These are phyloP conservation scores for Hemibagrus guttatus DNA, from an alignment of 2,797 vertebrate genomes.

Conservation along the genomic window DNA sequence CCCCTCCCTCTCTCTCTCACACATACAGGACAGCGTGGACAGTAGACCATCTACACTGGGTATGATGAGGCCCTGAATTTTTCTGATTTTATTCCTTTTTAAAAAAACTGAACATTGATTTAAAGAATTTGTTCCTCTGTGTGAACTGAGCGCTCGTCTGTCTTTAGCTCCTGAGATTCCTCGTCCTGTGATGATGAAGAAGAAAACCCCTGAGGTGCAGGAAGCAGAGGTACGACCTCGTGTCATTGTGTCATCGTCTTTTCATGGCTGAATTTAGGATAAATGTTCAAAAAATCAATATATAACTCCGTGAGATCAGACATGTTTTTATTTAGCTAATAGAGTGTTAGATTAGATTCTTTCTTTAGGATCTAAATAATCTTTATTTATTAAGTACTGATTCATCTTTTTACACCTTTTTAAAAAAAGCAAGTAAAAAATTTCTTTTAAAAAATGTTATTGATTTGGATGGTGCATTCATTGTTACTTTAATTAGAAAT, in stretches of 20 bases:
- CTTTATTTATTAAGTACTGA: no score
- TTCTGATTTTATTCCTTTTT: neutral
- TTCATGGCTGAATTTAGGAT: neutral
- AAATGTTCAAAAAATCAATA: neutral
- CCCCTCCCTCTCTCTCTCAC: neutral
- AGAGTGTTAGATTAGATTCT: no score
- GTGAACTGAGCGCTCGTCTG: neutral
- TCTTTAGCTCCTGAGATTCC: neutral
- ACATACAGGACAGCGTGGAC: neutral
- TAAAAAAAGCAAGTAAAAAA: no score
- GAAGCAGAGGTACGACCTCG: conserved; percentile 6
- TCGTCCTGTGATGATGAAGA: neutral
- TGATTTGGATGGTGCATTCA: no score
- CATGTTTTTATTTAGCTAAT: no score
- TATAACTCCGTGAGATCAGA: no score
- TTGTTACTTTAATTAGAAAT: no score
- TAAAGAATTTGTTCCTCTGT: neutral
- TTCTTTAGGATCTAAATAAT: no score
- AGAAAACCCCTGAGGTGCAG: neutral
- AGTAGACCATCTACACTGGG: neutral
- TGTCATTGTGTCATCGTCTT: neutral
- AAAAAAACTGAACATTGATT: neutral
- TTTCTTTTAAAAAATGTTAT: no score
- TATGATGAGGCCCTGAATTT: neutral
- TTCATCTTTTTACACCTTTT: no score